Evolutionary conservation across 1,140 invertebrate species (phyloP), one percentile per base, ranked within the genome.

Genomic region (Araneus ventricosus): DNA sequence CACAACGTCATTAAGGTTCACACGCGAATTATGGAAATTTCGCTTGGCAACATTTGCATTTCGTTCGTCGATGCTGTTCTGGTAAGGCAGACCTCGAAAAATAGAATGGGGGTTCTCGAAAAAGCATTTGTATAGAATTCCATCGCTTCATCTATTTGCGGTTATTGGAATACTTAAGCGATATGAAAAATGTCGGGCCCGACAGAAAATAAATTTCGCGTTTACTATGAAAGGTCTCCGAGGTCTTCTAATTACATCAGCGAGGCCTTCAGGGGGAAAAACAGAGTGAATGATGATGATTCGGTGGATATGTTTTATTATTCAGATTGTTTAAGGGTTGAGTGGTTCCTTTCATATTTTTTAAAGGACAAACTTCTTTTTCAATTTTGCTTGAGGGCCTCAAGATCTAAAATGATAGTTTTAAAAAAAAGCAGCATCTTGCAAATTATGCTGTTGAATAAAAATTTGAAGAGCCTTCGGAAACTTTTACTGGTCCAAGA

Each of bases 81-180:
- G 27, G 14, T 30, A 10, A 8, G 45, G 37, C 27, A 85, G 39
- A 24, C 22, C 14, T 22, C 22, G 30, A 8, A 59, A 57, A 86
- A 85, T 24, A 59, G 30, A 86, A 34, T 37, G 14, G n/a, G 24
- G 27, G 41, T 41, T 41, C 8, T 52, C 45, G 24, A 67, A 24
- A 27, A n/a, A 57, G n/a, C 20, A 10, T n/a, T 10, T n/a, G 61
- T 59, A 88, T 88, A 41, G 86, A 61, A 88, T 67, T 67, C 59
- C 61, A 88, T 14, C 57, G 61, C 34, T 34, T 61, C 57, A 67
- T 88, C 34, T 67, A 45, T 88, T 70, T 17, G 86, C n/a, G 39
- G 61, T 63, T 88, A 67, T 88, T 88, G 63, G 63, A 88, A 63
- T 70, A 88, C 59, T 88, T 88, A 63, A 88, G 17, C 63, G 86